Conservation (phyloP, 2,113 vertebrate genomes). For the Ceratotherium simum region DNA sequence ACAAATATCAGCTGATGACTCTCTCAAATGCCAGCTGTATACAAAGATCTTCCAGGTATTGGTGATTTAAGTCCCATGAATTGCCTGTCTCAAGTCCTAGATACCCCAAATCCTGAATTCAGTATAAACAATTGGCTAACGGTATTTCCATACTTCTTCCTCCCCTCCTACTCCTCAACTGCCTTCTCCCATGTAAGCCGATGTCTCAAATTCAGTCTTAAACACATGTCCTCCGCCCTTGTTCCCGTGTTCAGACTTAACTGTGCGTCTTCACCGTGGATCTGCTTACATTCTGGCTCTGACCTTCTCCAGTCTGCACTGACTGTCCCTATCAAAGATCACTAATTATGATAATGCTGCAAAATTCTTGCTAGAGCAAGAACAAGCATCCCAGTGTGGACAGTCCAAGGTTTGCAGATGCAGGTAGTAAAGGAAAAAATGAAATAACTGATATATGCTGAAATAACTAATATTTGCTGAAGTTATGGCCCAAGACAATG, state of each 20-base stretch:
- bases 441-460: neutral
- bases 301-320: neutral
- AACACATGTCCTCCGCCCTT: neutral
- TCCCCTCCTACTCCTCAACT: neutral
- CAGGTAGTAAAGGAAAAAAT: neutral
- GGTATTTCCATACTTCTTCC: neutral
- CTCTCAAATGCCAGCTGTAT: neutral
- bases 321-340: neutral
- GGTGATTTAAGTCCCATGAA: neutral
- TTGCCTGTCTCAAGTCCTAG: neutral
- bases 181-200: neutral
- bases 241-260: neutral
- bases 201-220: neutral
- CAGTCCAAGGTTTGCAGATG: neutral
- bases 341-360: neutral
- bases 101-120: neutral
- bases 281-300: neutral
- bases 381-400: neutral
- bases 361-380: neutral
- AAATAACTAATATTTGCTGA: neutral
- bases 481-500: neutral
- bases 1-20: neutral
- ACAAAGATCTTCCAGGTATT: neutral
- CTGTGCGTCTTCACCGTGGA: neutral
- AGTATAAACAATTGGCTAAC: neutral